Evolutionary conservation across 2,888 invertebrate species (phyloP).

Genomic region (Agrilus cyanescens): DNA sequence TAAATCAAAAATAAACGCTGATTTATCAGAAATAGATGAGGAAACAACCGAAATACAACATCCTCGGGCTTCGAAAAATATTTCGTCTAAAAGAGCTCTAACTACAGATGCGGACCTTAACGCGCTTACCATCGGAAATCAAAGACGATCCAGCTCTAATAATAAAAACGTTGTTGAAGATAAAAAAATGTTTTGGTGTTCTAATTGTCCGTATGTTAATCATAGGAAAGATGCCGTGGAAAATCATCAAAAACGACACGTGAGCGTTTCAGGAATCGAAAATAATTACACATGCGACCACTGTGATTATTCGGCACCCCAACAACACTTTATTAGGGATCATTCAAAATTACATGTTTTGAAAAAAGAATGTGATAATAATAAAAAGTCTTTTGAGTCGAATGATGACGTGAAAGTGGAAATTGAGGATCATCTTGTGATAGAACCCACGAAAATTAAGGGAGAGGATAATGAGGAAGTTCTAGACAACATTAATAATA

Average conservation of each 20-base stretch:
- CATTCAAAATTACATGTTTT: slow-evolving; percentile 70
- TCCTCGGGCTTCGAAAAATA: slow-evolving; percentile 22
- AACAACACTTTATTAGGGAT: slow-evolving; percentile 62
- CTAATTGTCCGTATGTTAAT: slow-evolving; percentile 71
- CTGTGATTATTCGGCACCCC: slow-evolving; percentile 71
- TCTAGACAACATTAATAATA: slow-evolving; percentile 28
- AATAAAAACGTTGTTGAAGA: slow-evolving; percentile 41
- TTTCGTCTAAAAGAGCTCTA: slow-evolving; percentile 28
- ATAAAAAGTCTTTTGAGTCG: slow-evolving; percentile 41
- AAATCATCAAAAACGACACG: slow-evolving; percentile 65
- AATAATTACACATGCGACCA: slow-evolving; percentile 61
- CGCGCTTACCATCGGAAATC: slow-evolving; percentile 45
- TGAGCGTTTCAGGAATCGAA: slow-evolving; percentile 43
- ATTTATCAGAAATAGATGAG: slow-evolving; percentile 19
- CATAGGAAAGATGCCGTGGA: slow-evolving; percentile 59
- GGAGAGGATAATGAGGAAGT: slow-evolving; percentile 20
- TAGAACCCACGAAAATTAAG: slow-evolving; percentile 23
- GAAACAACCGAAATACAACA: slow-evolving; percentile 8
- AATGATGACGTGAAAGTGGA: slow-evolving; percentile 11
- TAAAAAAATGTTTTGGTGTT: slow-evolving; percentile 54
- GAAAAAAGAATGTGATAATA: slow-evolving; percentile 44
- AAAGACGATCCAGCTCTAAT: slow-evolving; percentile 38
- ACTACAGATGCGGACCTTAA: slow-evolving; percentile 49
- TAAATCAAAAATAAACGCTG: slow-evolving; percentile 30
- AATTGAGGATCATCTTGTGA: slow-evolving; percentile 19